Percentiles rank a stretch among this genome's conserved stretches.
These are phyloP conservation scores for Phylloscopus trochiloides DNA, from an alignment of 2,113 vertebrate species.

Conservation along the genomic window DNA sequence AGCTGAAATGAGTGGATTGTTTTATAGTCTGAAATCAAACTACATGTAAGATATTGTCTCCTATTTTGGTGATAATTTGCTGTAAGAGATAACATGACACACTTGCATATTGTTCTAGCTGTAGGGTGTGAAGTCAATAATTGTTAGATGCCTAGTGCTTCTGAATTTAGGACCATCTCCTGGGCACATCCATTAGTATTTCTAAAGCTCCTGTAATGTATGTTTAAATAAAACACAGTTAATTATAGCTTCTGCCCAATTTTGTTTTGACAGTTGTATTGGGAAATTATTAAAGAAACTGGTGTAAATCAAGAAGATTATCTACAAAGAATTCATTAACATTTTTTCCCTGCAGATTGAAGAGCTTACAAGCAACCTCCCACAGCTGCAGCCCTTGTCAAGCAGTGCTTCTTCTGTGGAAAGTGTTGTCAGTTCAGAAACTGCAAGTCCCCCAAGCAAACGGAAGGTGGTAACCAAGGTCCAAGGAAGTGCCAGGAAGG, in stretches of 20 bases:
- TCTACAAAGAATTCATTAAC: neutral
- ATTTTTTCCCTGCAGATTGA: slow-evolving; percentile 81
- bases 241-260: neutral
- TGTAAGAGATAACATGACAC: neutral
- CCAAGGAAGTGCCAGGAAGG: slow-evolving; percentile 90
- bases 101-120: neutral
- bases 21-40: neutral
- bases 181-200: neutral
- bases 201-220: neutral
- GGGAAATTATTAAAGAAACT: neutral
- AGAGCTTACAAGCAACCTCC: slow-evolving; percentile 91
- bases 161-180: neutral
- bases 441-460: slow-evolving; percentile 90
- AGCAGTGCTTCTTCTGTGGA: slow-evolving; percentile 91
- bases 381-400: slow-evolving; percentile 83
- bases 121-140: neutral
- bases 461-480: slow-evolving; percentile 84
- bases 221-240: neutral
- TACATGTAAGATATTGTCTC: neutral
- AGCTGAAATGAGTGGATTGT: neutral
- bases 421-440: slow-evolving; percentile 86
- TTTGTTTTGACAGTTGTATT: neutral
- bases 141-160: neutral
- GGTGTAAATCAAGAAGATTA: neutral
- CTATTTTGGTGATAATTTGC: neutral